These are phyloP conservation scores for Ginglymostoma cirratum DNA, from an alignment of 2,113 vertebrate genomes.

Conservation along the genomic window DNA sequence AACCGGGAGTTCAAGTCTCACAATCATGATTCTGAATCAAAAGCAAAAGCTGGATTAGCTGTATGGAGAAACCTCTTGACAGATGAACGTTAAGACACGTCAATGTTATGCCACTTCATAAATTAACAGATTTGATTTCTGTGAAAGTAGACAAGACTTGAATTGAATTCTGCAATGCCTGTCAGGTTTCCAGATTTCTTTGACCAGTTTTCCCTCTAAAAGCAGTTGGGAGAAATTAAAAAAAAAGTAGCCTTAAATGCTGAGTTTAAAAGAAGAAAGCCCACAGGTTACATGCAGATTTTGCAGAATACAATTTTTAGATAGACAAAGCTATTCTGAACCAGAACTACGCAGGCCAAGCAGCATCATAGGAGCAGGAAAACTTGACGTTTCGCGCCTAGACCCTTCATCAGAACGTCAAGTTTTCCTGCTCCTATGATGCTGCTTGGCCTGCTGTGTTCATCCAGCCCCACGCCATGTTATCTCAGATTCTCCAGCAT, in stretches of 20 bases:
- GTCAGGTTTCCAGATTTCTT: neutral
- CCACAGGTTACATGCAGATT: neutral
- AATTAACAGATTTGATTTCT: neutral
- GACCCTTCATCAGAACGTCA: too few species aligned
- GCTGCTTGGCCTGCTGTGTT: too few species aligned
- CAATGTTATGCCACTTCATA: neutral
- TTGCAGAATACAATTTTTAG: neutral
- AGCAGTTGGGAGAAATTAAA: neutral
- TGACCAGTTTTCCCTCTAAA: neutral
- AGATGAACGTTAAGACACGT: neutral
- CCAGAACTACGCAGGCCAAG: too few species aligned
- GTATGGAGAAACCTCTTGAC: neutral
- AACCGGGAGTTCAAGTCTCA: neutral
- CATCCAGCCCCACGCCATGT: too few species aligned
- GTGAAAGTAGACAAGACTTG: neutral
- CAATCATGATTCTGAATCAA: neutral
- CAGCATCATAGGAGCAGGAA: too few species aligned
- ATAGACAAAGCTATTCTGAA: neutral
- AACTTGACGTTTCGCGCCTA: too few species aligned
- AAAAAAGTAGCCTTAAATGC: neutral
- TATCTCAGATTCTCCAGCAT: too few species aligned
- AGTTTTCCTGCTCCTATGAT: too few species aligned
- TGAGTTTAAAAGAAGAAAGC: neutral
- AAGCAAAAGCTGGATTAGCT: neutral
- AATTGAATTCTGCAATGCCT: neutral